phyloP scores from a whole-genome alignment of 2,797 vertebrate genomes.

The Acanthopagrus latus region DNA sequence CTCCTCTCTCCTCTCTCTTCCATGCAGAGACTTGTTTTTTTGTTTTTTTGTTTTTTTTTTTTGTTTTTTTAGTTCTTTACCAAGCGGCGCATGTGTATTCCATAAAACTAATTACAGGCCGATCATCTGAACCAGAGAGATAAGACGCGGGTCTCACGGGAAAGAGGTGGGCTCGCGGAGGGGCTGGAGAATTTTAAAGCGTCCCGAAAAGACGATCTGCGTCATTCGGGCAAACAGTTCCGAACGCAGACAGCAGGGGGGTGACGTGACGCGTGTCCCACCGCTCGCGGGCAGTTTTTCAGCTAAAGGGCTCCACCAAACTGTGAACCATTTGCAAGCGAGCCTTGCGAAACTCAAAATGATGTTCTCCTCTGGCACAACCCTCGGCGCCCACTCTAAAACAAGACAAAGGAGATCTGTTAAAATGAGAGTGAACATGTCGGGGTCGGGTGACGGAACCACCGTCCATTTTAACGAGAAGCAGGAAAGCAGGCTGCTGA shows the following conservation, averaged over 20 bases:
- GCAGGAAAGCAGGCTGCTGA: no score
- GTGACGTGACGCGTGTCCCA: conserved; percentile 1
- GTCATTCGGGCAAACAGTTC: conserved; percentile 41
- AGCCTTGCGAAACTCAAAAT: not conserved
- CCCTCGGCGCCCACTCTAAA: not conserved
- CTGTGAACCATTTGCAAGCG: not conserved
- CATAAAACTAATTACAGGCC: conserved; percentile 34
- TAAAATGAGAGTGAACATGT: not conserved
- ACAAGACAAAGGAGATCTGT: not conserved
- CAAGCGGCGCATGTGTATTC: not conserved
- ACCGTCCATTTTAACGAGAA: no score
- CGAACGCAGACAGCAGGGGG: conserved; percentile 29
- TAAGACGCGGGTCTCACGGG: conserved; percentile 12
- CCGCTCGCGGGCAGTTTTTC: not conserved
- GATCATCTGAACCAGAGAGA: conserved; percentile 51
- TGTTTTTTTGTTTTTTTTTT: conserved; percentile 49
- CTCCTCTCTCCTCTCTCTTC: conserved; percentile 1
- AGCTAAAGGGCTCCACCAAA: not conserved
- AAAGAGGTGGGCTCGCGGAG: conserved; percentile 7
- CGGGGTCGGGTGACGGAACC: not conserved
- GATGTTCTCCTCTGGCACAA: not conserved
- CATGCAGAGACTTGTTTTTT: conserved; percentile 31
- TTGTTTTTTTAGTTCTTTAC: conserved; percentile 44
- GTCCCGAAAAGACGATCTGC: conserved; percentile 21
- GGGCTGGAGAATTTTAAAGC: not conserved